Evolutionary conservation across 1,140 invertebrate genomes (phyloP), one percentile per base, ranked within the genome.

Genomic region (Chionoecetes opilio): DNA sequence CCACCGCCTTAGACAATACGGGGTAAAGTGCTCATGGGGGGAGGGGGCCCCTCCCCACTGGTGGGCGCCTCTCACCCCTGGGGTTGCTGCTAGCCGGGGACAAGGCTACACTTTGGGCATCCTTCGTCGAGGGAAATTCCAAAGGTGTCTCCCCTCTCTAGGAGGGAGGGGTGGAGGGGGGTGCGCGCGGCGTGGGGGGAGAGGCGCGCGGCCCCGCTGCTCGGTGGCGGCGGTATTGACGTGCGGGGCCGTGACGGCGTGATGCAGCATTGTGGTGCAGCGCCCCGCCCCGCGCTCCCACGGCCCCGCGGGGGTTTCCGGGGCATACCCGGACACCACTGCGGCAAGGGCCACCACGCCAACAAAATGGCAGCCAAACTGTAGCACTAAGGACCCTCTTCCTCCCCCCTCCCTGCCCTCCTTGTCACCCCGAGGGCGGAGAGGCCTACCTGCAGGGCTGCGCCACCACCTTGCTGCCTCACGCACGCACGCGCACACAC

Each of bases 401-500:
- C 85, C 37, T 87, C 34, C 85, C 34, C 29, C 29, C 29, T 87
- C 34, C 29, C 85, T 87, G 6, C 35, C n/a, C 29, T 38, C 85
- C 21, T 87, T 87, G 31, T 8, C 89, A 91, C 89, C n/a, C 63
- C 21, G 63, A n/a, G 63, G 26, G 63, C 63, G 26, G 11, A 11
- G 63, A 1, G 63, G 11, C 63, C 2, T 53, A 9, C 46, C 2
- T 17, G 21, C n/a, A 75, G 63, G 63, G 63, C 11, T 53, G 46
- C 46, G 46, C 11, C 46, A 53, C 46, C 46, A 53, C 0, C 35
- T n/a, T 63, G 63, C 14, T 63, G 14, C 0, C 38, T 29, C 29
- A 92, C 91, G 63, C 89, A 91, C 38, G 75, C 90, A 75, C 90
- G 75, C 90, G 41, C 90, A 75, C 90, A 92, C 91, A 92, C 91